A percentile compares a stretch with the other conserved stretches of the same genome.
Conservation (phyloP, 1,140 invertebrate genomes). For the Ctenoplectra terminalis region DNA sequence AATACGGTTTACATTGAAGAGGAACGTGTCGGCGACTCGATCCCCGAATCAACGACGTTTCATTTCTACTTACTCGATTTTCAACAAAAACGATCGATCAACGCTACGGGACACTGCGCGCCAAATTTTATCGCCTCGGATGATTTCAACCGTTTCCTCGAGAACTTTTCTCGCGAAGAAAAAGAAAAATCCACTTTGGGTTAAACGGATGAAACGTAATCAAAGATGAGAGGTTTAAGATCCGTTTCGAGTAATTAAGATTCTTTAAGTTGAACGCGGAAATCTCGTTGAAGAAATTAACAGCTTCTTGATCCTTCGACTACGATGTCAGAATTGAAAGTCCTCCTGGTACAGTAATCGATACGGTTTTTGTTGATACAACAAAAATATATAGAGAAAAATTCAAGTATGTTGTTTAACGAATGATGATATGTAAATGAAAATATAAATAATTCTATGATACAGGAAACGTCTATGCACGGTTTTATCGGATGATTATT, state of each 20-base stretch:
- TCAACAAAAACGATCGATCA: conserved; percentile 12
- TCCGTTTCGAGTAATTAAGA: conserved; percentile 10
- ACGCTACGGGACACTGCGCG: background rate
- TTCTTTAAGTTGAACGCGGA: background rate
- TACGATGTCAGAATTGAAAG: too few species aligned
- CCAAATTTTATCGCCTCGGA: background rate
- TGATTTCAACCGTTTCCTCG: background rate
- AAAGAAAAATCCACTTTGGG: conserved; percentile 16
- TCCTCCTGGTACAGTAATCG: too few species aligned
- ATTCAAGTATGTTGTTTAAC: too few species aligned
- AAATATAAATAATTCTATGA: too few species aligned
- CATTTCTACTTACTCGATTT: conserved; percentile 40
- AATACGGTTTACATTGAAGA: conserved; percentile 16
- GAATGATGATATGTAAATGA: too few species aligned
- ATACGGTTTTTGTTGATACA: too few species aligned
- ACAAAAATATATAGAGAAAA: too few species aligned
- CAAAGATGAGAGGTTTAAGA: background rate
- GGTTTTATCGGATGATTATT: too few species aligned
- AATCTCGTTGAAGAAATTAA: background rate
- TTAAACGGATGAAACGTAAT: conserved; percentile 18
- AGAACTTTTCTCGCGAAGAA: background rate
- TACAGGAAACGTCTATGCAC: too few species aligned
- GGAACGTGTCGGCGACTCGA: background rate
- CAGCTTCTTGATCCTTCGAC: too few species aligned
- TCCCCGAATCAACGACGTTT: conserved; percentile 18